Conservation (phyloP, 2,888 invertebrate species). For the Emmelina monodactyla region DNA sequence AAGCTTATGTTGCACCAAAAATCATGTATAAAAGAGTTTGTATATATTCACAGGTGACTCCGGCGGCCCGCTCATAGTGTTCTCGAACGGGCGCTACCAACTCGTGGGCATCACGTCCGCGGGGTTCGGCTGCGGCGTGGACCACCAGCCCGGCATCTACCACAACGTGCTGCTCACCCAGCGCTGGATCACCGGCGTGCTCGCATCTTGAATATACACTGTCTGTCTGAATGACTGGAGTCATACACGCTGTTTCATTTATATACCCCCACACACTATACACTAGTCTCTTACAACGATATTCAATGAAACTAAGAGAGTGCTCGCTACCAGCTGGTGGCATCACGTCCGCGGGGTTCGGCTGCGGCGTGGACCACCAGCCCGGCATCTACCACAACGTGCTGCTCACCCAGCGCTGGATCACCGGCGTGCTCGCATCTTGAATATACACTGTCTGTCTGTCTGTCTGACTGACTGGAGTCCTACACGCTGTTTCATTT, state of each 20-base stretch:
- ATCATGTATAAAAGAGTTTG: no score
- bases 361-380: conserved; percentile 86
- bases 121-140: conserved; percentile 86
- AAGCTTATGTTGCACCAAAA: no score
- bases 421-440: not conserved
- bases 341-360: conserved; percentile 86
- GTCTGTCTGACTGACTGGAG: no score
- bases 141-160: conserved; percentile 87
- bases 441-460: no score
- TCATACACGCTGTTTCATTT: no score
- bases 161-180: conserved; percentile 78
- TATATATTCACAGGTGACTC: conserved; percentile 79
- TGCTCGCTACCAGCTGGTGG: conserved; percentile 81
- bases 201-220: no score
- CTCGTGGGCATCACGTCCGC: conserved; percentile 85
- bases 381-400: conserved; percentile 89
- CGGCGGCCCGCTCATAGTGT: conserved; percentile 78
- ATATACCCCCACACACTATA: no score
- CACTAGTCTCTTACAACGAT: no score
- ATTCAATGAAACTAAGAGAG: no score
- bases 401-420: conserved; percentile 72
- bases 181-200: conserved; percentile 77
- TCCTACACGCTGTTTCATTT: no score
- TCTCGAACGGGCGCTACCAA: conserved; percentile 75
- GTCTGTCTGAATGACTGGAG: no score